Conservation (phyloP, 2,888 invertebrate species). For the Neoascia interrupta region DNA sequence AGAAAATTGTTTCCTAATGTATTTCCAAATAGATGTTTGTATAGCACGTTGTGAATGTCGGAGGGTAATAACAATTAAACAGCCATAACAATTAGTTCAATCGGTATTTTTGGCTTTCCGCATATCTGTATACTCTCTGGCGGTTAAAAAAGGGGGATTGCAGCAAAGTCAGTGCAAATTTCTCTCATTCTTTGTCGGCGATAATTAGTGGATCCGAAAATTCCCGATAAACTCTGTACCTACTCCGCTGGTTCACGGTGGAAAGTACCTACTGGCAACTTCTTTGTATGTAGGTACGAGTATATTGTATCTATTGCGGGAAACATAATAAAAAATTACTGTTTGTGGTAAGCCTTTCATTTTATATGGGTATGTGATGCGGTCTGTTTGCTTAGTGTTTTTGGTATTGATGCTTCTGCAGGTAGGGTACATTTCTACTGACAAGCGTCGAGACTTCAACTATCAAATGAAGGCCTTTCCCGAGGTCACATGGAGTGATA, state of each 20-base stretch:
- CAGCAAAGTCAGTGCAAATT: constrained; percentile 6
- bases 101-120: constrained; percentile 65
- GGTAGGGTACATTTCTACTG: no score
- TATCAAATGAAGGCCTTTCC: constrained; percentile 19
- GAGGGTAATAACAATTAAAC: constrained; percentile 63
- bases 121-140: constrained; percentile 12
- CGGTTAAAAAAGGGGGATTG: not conserved
- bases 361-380: constrained; percentile 25
- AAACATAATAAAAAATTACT: constrained; percentile 45
- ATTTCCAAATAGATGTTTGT: constrained; percentile 41
- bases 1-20: constrained; percentile 66
- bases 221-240: constrained; percentile 51
- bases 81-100: constrained; percentile 63
- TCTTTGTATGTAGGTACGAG: not conserved
- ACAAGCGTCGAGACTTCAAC: constrained; percentile 29
- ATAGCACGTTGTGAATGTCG: not conserved
- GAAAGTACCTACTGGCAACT: not conserved
- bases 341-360: constrained; percentile 23
- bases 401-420: constrained; percentile 11
- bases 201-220: constrained; percentile 66
- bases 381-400: constrained; percentile 50
- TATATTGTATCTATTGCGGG: constrained; percentile 27
- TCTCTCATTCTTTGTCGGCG: constrained; percentile 32
- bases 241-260: not conserved
- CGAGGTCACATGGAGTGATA: constrained; percentile 24